Percentiles rank a stretch among this genome's conserved stretches.
Evolutionary conservation across 2,113 vertebrate genomes (phyloP).

Genomic region (Boulengeromyrus knoepffleri): DNA sequence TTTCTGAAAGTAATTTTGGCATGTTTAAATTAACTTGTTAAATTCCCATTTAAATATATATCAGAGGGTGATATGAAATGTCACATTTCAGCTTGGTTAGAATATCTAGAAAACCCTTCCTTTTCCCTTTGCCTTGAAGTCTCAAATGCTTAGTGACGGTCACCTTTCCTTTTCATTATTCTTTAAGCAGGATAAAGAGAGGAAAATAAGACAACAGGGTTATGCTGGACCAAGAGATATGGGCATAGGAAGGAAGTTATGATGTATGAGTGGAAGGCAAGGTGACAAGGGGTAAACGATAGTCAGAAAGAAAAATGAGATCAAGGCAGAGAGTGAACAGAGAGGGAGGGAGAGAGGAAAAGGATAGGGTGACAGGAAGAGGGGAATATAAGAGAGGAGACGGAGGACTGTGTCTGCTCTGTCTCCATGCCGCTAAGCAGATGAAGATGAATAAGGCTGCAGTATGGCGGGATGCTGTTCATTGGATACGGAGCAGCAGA

Average conservation of each 20-base stretch:
- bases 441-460: constrained; percentile 64
- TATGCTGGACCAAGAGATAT: constrained; percentile 28
- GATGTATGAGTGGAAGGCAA: constrained; percentile 17
- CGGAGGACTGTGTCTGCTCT: constrained; percentile 50
- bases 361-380: constrained; percentile 2
- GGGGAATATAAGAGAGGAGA: constrained; percentile 13
- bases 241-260: background rate
- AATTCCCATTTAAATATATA: background rate
- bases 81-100: background rate
- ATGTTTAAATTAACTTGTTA: background rate
- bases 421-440: constrained; percentile 53
- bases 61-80: background rate
- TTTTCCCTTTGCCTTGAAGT: background rate
- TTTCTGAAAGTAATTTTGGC: background rate
- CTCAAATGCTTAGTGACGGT: constrained; percentile 14
- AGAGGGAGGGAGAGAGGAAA: constrained; percentile 27
- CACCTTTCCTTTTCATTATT: constrained; percentile 9
- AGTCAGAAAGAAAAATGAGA: background rate
- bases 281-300: constrained; percentile 11
- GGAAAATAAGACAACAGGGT: constrained; percentile 17
- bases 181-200: constrained; percentile 11
- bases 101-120: background rate
- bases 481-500: constrained; percentile 44
- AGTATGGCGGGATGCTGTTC: constrained; percentile 42
- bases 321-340: constrained; percentile 4